A percentile compares a stretch with the other conserved stretches of the same genome.
These are phyloP conservation scores for Oreortyx pictus DNA, from an alignment of 2,797 vertebrate genomes.

Conservation along the genomic window DNA sequence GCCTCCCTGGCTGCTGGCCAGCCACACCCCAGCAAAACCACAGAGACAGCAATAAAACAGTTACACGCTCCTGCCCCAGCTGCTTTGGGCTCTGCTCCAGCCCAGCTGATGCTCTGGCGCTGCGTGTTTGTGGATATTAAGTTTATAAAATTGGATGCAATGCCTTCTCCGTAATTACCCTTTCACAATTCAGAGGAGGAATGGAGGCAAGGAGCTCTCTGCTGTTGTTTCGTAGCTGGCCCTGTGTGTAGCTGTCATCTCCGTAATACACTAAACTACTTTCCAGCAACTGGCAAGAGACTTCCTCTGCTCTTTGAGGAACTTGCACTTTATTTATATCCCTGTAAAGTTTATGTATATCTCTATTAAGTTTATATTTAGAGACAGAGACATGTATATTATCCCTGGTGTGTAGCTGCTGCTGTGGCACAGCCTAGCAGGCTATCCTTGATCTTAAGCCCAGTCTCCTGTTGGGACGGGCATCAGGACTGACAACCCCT, in stretches of 20 bases:
- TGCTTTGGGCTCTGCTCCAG: constrained; percentile 52
- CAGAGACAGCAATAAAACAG: constrained; percentile 50
- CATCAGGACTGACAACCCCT: neutral
- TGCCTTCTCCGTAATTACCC: constrained; percentile 34
- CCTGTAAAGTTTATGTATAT: neutral
- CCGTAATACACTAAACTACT: neutral
- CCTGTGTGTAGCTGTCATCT: neutral
- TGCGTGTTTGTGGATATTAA: constrained; percentile 45
- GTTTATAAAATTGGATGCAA: constrained; percentile 19
- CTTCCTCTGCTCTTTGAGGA: neutral
- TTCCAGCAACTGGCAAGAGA: neutral
- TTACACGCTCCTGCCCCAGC: constrained; percentile 45
- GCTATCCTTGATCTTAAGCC: neutral
- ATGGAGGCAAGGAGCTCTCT: neutral
- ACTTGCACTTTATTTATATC: neutral
- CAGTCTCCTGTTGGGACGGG: neutral
- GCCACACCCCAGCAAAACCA: constrained; percentile 51
- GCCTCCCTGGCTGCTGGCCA: constrained; percentile 59
- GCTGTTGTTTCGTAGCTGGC: constrained; percentile 4
- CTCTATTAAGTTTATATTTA: neutral
- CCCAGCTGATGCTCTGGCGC: constrained; percentile 58
- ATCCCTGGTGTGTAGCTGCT: neutral
- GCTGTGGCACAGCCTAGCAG: neutral
- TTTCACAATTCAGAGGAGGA: neutral
- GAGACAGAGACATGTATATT: neutral